phyloP scores from a whole-genome alignment of 2,113 vertebrate genomes.

The Phalacrocorax aristotelis region DNA sequence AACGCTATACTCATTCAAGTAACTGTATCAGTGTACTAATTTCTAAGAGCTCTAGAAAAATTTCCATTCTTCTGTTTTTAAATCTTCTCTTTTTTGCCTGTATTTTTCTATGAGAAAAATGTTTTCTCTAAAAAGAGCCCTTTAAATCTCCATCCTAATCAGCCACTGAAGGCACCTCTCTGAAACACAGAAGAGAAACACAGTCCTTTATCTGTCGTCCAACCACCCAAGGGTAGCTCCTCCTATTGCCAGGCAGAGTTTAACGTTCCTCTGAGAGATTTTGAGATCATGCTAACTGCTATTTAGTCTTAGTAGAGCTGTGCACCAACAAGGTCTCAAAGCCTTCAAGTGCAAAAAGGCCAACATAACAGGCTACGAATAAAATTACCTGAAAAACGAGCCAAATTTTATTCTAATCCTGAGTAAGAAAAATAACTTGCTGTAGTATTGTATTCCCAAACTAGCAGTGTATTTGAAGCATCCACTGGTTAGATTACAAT shows the following conservation, averaged over 20 bases:
- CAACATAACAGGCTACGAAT: neutral
- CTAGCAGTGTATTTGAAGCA: neutral
- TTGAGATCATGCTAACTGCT: neutral
- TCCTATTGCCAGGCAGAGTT: neutral
- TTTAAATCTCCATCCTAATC: neutral
- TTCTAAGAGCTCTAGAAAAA: neutral
- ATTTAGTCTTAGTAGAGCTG: neutral
- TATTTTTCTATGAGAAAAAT: neutral
- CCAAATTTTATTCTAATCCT: neutral
- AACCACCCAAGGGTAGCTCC: neutral
- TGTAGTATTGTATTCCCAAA: neutral
- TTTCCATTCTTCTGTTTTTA: neutral
- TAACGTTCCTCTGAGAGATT: neutral
- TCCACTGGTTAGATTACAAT: neutral
- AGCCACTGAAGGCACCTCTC: neutral
- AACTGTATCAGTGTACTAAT: neutral
- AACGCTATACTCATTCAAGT: neutral
- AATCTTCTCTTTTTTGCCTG: neutral
- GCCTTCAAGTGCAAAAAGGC: neutral
- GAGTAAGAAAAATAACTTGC: neutral
- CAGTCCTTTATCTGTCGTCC: neutral
- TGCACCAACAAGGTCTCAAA: neutral
- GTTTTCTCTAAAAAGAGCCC: neutral
- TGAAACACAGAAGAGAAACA: neutral
- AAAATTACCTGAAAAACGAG: neutral